Percentiles rank a stretch among this genome's conserved stretches.
Conservation (phyloP, 2,797 vertebrate species). For the Thalassophryne amazonica region DNA sequence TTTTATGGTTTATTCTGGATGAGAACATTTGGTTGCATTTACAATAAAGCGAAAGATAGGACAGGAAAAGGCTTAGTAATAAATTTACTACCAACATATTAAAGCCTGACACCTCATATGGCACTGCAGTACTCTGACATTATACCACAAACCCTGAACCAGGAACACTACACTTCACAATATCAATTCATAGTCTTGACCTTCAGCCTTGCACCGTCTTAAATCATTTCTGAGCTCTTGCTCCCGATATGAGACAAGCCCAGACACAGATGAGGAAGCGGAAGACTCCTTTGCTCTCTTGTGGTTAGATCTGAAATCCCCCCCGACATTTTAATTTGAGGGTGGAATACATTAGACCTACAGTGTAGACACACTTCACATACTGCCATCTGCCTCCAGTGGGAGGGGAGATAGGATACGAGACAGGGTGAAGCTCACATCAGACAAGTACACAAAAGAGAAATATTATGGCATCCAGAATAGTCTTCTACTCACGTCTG, state of each 20-base stretch:
- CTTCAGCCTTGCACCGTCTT: not conserved
- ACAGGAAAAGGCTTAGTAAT: not conserved
- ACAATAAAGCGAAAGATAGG: conserved; percentile 11
- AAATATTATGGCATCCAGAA: conserved; percentile 32
- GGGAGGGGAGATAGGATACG: conserved; percentile 60
- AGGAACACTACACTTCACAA: conserved; percentile 4
- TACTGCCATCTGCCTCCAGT: conserved; percentile 72
- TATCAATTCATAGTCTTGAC: conserved; percentile 5
- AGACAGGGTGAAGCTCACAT: conserved; percentile 56
- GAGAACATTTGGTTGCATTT: conserved; percentile 2
- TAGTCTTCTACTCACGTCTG: conserved; percentile 11
- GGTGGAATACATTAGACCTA: conserved; percentile 72
- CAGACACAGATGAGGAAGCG: conserved; percentile 53
- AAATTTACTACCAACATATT: conserved; percentile 22
- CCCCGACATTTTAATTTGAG: conserved; percentile 75
- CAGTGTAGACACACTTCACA: conserved; percentile 69
- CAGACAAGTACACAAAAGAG: conserved; percentile 43
- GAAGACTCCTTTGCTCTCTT: conserved; percentile 32
- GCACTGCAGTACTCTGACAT: conserved; percentile 12
- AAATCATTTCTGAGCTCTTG: conserved; percentile 3
- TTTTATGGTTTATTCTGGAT: conserved; percentile 33
- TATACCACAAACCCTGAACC: conserved; percentile 14
- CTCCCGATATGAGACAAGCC: conserved; percentile 44
- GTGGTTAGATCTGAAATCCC: conserved; percentile 57
- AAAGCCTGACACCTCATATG: conserved; percentile 7